Evolutionary conservation across 1,140 invertebrate genomes (phyloP).

Genomic region (Bemisia tabaci): DNA sequence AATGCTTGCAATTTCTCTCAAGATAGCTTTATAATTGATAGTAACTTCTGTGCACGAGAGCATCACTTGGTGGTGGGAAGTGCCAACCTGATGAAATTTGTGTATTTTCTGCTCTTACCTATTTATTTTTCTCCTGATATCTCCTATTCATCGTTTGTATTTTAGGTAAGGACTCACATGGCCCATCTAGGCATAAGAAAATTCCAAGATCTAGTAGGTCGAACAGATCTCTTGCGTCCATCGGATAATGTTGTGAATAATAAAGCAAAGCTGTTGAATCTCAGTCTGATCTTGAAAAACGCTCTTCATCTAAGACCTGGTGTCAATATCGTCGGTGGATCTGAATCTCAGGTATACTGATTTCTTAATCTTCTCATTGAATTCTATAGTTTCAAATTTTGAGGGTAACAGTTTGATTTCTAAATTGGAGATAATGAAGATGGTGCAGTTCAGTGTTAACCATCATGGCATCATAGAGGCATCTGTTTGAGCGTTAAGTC

Average conservation of each 20-base stretch:
- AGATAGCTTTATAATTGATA: too few species aligned
- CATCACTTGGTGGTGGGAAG: too few species aligned
- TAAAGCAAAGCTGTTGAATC: slow-evolving; percentile 77
- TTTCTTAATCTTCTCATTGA: too few species aligned
- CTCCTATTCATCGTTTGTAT: slow-evolving; percentile 18
- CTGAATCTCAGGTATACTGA: slow-evolving; percentile 47
- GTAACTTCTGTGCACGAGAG: too few species aligned
- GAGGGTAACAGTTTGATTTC: too few species aligned
- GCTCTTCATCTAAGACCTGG: slow-evolving; percentile 78
- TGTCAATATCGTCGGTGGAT: slow-evolving; percentile 82
- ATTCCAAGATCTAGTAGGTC: slow-evolving; percentile 88
- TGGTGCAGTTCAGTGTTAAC: too few species aligned
- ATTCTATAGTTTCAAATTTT: too few species aligned
- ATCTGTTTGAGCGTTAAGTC: too few species aligned
- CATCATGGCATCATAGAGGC: too few species aligned
- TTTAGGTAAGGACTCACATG: slow-evolving; percentile 78
- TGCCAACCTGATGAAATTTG: too few species aligned
- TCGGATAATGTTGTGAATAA: slow-evolving; percentile 42
- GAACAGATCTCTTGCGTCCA: slow-evolving; percentile 71
- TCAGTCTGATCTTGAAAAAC: slow-evolving; percentile 73
- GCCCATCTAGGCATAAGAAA: slow-evolving; percentile 74
- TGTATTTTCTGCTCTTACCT: neutral
- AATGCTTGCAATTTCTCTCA: too few species aligned
- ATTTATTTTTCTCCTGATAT: slow-evolving; percentile 15
- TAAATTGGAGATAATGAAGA: too few species aligned